Evolutionary conservation across 2,888 invertebrate species (phyloP).

Genomic region (Atrina japonica): DNA sequence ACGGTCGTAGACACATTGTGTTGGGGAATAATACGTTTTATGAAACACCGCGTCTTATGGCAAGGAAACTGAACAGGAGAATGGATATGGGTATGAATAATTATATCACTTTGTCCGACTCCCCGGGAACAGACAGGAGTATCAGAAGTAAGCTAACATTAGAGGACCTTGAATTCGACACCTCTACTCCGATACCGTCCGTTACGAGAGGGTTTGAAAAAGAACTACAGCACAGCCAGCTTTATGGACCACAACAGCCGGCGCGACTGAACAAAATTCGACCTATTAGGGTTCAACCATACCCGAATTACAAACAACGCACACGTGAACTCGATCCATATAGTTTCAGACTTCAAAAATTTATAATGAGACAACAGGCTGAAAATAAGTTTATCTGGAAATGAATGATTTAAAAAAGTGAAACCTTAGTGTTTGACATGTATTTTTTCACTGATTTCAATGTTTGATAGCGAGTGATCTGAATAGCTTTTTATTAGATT

Average conservation of each 20-base stretch:
- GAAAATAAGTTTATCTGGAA: conserved; percentile 33
- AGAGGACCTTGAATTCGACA: conserved; percentile 25
- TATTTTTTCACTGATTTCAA: too few species aligned
- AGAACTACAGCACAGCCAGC: background rate
- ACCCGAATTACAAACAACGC: conserved; percentile 18
- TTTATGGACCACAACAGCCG: background rate
- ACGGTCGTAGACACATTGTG: background rate
- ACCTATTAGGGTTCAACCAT: conserved; percentile 17
- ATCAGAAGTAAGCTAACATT: conserved; percentile 22
- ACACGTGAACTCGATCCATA: conserved; percentile 34
- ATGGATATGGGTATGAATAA: conserved; percentile 8
- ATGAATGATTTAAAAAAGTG: background rate
- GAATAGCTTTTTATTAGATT: too few species aligned
- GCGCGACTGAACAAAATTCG: background rate
- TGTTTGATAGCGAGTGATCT: too few species aligned
- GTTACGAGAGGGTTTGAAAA: background rate
- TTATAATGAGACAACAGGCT: conserved; percentile 32
- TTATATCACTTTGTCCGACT: background rate
- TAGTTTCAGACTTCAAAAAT: conserved; percentile 30
- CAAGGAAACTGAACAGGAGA: conserved; percentile 17
- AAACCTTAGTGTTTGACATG: too few species aligned
- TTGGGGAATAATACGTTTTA: conserved; percentile 11
- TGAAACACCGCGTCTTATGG: conserved; percentile 28
- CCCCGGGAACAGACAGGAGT: conserved; percentile 32
- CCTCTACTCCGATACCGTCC: conserved; percentile 21